Conservation (phyloP, 2,797 vertebrate genomes). For the Bovichtus variegatus region DNA sequence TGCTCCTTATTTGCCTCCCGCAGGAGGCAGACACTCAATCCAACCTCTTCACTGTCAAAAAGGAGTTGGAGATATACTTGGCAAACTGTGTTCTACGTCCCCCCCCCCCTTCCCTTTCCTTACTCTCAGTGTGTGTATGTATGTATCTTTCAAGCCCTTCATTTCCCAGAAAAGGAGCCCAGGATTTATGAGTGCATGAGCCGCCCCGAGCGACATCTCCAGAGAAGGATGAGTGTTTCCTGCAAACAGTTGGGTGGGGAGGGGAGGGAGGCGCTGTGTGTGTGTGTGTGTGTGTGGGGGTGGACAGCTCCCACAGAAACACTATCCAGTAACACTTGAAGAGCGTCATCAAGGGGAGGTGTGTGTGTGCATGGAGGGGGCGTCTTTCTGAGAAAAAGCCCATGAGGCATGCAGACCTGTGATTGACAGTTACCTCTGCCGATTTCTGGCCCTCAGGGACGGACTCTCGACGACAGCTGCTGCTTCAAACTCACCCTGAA, state of each 20-base stretch:
- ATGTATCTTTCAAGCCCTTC: slow-evolving; percentile 75
- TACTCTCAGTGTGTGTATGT: slow-evolving; percentile 50
- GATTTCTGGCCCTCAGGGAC: slow-evolving; percentile 69
- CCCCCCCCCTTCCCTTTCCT: neutral
- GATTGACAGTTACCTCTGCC: slow-evolving; percentile 81
- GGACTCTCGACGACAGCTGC: slow-evolving; percentile 72
- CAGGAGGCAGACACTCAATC: slow-evolving; percentile 72
- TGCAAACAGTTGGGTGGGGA: slow-evolving; percentile 82
- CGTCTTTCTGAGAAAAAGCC: slow-evolving; percentile 77
- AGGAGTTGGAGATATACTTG: slow-evolving; percentile 70
- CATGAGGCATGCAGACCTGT: slow-evolving; percentile 66
- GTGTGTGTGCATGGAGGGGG: slow-evolving; percentile 61
- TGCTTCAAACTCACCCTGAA: slow-evolving; percentile 61
- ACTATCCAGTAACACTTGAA: slow-evolving; percentile 83
- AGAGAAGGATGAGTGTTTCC: slow-evolving; percentile 87
- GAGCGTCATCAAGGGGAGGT: slow-evolving; percentile 83
- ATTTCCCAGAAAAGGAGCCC: slow-evolving; percentile 77
- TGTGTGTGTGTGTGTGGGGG: slow-evolving; percentile 27
- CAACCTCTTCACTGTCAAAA: slow-evolving; percentile 68
- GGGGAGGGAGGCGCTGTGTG: slow-evolving; percentile 45
- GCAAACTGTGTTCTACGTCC: slow-evolving; percentile 59
- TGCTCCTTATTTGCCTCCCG: slow-evolving; percentile 72
- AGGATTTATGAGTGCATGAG: slow-evolving; percentile 79
- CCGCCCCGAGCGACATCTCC: slow-evolving; percentile 79
- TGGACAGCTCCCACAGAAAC: slow-evolving; percentile 84